phyloP scores from a whole-genome alignment of 2,888 invertebrate genomes.

The Aproaerema taeniolella region DNA sequence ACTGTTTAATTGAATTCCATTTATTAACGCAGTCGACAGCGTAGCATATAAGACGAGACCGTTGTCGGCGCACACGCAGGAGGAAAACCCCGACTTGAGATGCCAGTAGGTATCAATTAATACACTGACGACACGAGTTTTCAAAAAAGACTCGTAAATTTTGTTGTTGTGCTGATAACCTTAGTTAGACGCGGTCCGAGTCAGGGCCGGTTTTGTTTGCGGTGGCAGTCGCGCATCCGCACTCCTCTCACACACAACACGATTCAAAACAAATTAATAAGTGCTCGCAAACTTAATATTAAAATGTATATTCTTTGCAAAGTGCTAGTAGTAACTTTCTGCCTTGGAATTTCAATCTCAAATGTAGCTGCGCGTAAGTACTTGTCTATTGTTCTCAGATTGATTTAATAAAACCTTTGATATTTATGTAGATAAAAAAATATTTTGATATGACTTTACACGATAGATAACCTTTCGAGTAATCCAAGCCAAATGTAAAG shows the following conservation, averaged over 20 bases:
- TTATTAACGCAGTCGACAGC: too few species aligned
- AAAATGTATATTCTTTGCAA: constrained; percentile 1
- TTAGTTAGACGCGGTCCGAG: constrained; percentile 39
- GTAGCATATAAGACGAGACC: too few species aligned
- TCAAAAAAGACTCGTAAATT: constrained; percentile 26
- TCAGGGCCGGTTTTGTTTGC: constrained; percentile 39
- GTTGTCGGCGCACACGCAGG: too few species aligned
- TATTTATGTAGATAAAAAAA: too few species aligned
- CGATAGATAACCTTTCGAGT: too few species aligned
- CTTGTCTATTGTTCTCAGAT: constrained; percentile 12
- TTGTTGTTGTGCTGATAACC: constrained; percentile 46
- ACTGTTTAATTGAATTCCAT: too few species aligned
- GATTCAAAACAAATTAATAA: neutral
- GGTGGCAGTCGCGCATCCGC: constrained; percentile 44
- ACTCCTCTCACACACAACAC: constrained; percentile 24
- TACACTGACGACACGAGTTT: constrained; percentile 24
- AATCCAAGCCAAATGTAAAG: too few species aligned
- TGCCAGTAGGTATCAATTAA: constrained; percentile 12
- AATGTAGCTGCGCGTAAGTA: constrained; percentile 38
- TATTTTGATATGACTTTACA: too few species aligned
- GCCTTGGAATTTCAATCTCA: constrained; percentile 28
- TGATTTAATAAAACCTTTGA: too few species aligned
- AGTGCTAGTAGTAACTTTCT: constrained; percentile 20
- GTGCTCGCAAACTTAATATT: constrained; percentile 1
- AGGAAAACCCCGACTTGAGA: constrained; percentile 16